These are phyloP conservation scores for Cecidostiba fungosa DNA, from an alignment of 2,888 invertebrate genomes.

Conservation along the genomic window DNA sequence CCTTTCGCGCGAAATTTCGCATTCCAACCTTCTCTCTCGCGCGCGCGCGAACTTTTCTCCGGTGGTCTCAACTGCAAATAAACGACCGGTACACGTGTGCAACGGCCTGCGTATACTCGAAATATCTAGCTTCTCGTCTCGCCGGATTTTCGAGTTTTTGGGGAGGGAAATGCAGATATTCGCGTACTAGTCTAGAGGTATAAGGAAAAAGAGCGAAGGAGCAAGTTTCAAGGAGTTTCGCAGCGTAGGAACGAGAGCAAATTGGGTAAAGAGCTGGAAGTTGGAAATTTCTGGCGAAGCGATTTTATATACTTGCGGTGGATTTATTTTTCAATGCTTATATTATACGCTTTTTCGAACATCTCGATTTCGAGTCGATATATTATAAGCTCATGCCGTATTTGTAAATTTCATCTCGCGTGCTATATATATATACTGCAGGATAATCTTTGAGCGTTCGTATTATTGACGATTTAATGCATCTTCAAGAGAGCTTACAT, in stretches of 20 bases:
- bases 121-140: conserved; percentile 42
- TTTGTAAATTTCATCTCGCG: background rate
- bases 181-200: background rate
- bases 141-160: conserved; percentile 19
- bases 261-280: conserved; percentile 53
- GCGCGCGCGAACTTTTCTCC: conserved; percentile 69
- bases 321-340: background rate
- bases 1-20: background rate
- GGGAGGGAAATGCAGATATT: background rate
- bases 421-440: background rate
- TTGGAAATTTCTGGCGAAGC: background rate
- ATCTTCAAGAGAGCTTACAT: too few species aligned
- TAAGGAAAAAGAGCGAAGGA: background rate
- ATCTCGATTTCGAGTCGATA: background rate
- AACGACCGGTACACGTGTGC: conserved; percentile 13
- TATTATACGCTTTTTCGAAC: background rate
- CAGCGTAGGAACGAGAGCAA: background rate
- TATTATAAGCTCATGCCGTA: background rate
- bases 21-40: background rate
- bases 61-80: conserved; percentile 60
- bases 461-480: background rate
- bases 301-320: background rate
- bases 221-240: background rate
- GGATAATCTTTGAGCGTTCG: background rate
- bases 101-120: conserved; percentile 7